These are phyloP conservation scores for Siderastrea radians DNA, from an alignment of 92 coral and sea anemone genomes.

Conservation along the genomic window DNA sequence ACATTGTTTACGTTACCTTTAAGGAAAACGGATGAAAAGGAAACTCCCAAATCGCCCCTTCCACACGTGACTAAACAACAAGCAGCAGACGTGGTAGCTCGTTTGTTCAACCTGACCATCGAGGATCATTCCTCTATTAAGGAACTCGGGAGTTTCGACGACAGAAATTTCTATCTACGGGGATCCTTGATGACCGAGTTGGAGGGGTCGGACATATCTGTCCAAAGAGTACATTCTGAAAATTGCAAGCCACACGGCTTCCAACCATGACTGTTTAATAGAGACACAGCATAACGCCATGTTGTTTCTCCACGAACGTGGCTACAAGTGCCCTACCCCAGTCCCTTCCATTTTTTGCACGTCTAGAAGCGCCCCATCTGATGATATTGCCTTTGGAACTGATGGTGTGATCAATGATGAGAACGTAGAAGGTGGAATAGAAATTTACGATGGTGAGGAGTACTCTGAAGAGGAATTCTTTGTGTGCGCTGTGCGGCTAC, in stretches of 20 bases:
- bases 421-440: constrained; percentile 19
- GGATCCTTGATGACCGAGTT: constrained; percentile 27
- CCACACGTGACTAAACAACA: constrained; percentile 51
- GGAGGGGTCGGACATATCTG: not conserved
- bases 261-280: constrained; percentile 13
- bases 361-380: not conserved
- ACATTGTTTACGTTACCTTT: too few species aligned
- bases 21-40: not conserved
- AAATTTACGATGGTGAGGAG: constrained; percentile 53
- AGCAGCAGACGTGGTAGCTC: constrained; percentile 59
- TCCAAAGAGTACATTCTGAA: constrained; percentile 39
- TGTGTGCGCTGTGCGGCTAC: constrained; percentile 70
- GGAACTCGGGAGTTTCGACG: constrained; percentile 67
- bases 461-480: constrained; percentile 27
- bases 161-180: constrained; percentile 58
- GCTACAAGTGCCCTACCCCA: constrained; percentile 30
- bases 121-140: constrained; percentile 38
- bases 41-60: not conserved
- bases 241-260: constrained; percentile 16
- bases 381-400: not conserved
- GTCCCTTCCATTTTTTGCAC: constrained; percentile 17
- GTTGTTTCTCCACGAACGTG: constrained; percentile 36
- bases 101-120: constrained; percentile 51
- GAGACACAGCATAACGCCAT: constrained; percentile 22
- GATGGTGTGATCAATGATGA: not conserved